Base-by-base conservation (phyloP, 2,113 vertebrate species). In the Percopsis transmontana region DNA sequence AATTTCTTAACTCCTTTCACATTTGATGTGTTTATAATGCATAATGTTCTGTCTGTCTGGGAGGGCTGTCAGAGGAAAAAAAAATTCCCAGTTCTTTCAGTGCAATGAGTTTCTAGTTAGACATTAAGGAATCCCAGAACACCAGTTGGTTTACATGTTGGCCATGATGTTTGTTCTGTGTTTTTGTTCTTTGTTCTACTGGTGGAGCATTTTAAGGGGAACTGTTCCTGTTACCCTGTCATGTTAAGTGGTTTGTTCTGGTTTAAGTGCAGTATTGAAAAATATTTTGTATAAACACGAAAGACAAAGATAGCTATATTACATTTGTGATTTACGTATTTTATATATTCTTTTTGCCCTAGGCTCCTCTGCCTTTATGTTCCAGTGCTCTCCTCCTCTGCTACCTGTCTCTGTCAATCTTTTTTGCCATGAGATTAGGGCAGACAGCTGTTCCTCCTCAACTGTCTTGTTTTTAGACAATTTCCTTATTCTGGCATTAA, bases 191-290 rank as follows among this genome's bases (percentile, higher is more conserved):
- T 18, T 20, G 2, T 50, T 50, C 1, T 11, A 18, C 48, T 10
- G 16, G 59, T 47, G 45, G 51, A 58, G 14, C 14, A 15, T 64
- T 57, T 47, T 42, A 66, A 33, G 11, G 38, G n/a, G n/a, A 24
- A 24, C 47, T 8, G 2, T 16, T 21, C 18, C 23, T 14, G 12
- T 13, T 27, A 18, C 20, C 39, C 27, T 14, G 7, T 38, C 5
- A 1, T 12, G 18, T 41, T n/a, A 44, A 23, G 8, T 40, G 39
- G 24, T 64, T 21, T 39, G 42, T 52, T 40, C 40, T 23, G 61
- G 52, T 82, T 73, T 72, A 69, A 80, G 77, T 83, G 76, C 83
- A 77, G 72, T 80, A 83, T 83, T 85, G 39, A 54, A 59, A 80
- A 45, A 40, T 59, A 58, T 66, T 18, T 68, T 69, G 51, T 67